phyloP scores from a whole-genome alignment of 2,113 vertebrate genomes.

The Clarias batrachus region DNA sequence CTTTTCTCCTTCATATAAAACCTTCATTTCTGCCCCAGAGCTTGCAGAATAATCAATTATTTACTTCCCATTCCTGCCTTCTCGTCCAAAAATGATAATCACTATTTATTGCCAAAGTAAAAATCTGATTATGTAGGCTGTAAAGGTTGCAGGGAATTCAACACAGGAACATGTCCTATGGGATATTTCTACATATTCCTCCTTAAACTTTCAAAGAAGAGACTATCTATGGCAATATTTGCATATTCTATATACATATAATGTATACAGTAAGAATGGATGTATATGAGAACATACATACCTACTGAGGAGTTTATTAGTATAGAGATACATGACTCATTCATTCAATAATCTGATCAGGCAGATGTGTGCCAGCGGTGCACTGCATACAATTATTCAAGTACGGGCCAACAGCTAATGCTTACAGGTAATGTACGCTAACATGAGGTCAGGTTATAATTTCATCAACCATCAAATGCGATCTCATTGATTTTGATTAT shows the following conservation, averaged over 20 bases:
- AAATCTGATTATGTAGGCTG: conserved; percentile 44
- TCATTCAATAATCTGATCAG: not conserved
- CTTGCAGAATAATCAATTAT: conserved; percentile 54
- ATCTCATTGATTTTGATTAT: not conserved
- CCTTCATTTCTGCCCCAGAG: conserved; percentile 43
- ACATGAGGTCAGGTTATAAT: no score
- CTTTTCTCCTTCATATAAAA: conserved; percentile 48
- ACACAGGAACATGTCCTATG: conserved; percentile 10
- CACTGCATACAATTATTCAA: not conserved
- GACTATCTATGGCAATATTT: not conserved
- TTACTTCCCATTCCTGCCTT: conserved; percentile 46
- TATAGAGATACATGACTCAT: not conserved
- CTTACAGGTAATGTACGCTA: not conserved
- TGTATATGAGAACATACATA: not conserved
- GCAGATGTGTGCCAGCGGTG: not conserved
- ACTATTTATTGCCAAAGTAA: conserved; percentile 27
- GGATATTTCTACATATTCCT: not conserved
- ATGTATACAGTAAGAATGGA: not conserved
- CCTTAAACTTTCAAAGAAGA: not conserved
- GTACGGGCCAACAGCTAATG: not conserved
- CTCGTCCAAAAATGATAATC: conserved; percentile 50
- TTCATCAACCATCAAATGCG: not conserved
- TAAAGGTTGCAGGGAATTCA: conserved; percentile 22
- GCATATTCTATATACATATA: not conserved
- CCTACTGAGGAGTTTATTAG: not conserved